A percentile compares a stretch with the other conserved stretches of the same genome.
These are phyloP conservation scores for Petrocephalus schoutedeni DNA, from an alignment of 2,797 vertebrate genomes.

Conservation along the genomic window DNA sequence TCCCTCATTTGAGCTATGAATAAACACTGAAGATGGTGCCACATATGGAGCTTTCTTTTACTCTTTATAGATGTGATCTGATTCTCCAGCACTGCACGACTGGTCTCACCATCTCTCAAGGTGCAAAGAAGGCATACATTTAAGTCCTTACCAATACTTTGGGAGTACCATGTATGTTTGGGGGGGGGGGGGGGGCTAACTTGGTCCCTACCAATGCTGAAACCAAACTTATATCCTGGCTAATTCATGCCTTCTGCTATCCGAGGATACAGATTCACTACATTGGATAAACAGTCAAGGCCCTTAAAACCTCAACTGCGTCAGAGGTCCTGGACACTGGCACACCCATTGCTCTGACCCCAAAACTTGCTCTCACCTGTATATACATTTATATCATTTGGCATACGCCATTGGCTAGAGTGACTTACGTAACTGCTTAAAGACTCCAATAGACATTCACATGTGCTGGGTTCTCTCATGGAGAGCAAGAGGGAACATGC, in stretches of 20 bases:
- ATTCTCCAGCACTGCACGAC: no score
- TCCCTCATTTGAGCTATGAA: no score
- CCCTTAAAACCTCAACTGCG: background rate
- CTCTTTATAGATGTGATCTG: no score
- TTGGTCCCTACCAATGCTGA: background rate
- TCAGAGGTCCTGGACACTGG: background rate
- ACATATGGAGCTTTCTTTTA: no score
- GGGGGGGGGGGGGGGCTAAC: background rate
- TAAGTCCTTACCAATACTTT: background rate
- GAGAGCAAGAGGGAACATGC: background rate
- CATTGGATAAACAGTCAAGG: background rate
- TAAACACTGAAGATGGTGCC: no score
- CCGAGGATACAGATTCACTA: background rate
- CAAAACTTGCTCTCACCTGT: background rate
- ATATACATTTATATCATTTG: background rate
- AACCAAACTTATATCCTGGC: background rate
- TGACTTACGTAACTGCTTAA: no score
- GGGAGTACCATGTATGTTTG: background rate
- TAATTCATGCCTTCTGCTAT: background rate
- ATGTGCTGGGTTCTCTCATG: background rate
- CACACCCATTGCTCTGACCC: background rate
- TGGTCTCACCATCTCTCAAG: no score
- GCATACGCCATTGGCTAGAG: no score
- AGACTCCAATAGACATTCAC: background rate
- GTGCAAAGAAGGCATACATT: no score